Evolutionary conservation across 2,113 vertebrate genomes (phyloP).

Genomic region (Cryptotis parvus): DNA sequence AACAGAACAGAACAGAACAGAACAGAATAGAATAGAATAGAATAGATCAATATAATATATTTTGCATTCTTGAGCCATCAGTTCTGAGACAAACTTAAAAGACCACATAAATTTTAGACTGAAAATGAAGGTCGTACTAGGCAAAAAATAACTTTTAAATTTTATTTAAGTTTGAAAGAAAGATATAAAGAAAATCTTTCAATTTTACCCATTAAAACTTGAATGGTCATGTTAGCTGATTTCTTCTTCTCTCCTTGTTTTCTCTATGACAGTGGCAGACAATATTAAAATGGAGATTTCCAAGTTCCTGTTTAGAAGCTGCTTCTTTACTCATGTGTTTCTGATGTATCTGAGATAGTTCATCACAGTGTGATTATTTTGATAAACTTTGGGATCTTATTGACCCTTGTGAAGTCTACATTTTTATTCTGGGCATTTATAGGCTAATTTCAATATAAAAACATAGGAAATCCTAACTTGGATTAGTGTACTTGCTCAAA

Average conservation of each 20-base stretch:
- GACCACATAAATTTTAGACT: not conserved
- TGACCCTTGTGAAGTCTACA: constrained; percentile 4
- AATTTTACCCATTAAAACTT: not conserved
- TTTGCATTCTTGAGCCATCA: not conserved
- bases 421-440: not conserved
- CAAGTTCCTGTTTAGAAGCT: constrained; percentile 11
- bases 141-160: constrained; percentile 8
- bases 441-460: not conserved
- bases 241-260: not conserved
- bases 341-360: not conserved
- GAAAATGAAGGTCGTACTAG: not conserved
- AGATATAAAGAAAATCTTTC: no score
- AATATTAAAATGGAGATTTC: not conserved
- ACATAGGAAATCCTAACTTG: not conserved
- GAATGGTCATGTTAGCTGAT: not conserved
- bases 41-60: no score
- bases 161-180: no score
- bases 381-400: not conserved
- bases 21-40: no score
- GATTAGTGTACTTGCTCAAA: no score
- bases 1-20: no score
- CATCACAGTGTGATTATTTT: not conserved
- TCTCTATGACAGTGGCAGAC: not conserved
- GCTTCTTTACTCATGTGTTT: not conserved
- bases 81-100: constrained; percentile 1